Conservation (phyloP, 2,113 vertebrate species). For the Nematolebias whitei region DNA sequence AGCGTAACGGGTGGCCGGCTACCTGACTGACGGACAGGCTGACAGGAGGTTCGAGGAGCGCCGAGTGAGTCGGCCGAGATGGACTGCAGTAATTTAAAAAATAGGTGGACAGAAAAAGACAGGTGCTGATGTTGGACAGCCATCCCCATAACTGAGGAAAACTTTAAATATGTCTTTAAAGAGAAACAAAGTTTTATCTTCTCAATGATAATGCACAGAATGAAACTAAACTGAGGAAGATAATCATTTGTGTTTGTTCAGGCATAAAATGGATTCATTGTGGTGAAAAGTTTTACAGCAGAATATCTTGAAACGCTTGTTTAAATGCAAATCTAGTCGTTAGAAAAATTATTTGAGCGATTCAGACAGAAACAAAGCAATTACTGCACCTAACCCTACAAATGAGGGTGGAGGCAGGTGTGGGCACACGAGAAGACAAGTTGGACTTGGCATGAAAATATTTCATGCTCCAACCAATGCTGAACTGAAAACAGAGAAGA, state of each 20-base stretch:
- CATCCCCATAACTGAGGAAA: slow-evolving; percentile 5
- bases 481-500: no score
- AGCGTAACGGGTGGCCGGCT: slow-evolving; percentile 28
- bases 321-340: neutral
- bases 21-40: slow-evolving; percentile 53
- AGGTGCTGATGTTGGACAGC: slow-evolving; percentile 38
- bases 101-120: slow-evolving; percentile 28
- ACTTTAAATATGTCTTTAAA: neutral
- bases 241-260: neutral
- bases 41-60: slow-evolving; percentile 46
- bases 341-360: neutral
- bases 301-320: neutral
- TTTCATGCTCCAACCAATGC: no score
- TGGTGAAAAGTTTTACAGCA: neutral
- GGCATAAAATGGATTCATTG: neutral
- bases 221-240: neutral
- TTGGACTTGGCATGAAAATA: no score
- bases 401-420: no score
- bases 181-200: neutral
- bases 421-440: no score
- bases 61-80: slow-evolving; percentile 35
- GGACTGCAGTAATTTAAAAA: slow-evolving; percentile 48
- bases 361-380: neutral
- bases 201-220: neutral
- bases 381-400: neutral